Evolutionary conservation across 2,888 invertebrate genomes (phyloP), one percentile per base, ranked within the genome.

Genomic region (Ochropleura plecta): DNA sequence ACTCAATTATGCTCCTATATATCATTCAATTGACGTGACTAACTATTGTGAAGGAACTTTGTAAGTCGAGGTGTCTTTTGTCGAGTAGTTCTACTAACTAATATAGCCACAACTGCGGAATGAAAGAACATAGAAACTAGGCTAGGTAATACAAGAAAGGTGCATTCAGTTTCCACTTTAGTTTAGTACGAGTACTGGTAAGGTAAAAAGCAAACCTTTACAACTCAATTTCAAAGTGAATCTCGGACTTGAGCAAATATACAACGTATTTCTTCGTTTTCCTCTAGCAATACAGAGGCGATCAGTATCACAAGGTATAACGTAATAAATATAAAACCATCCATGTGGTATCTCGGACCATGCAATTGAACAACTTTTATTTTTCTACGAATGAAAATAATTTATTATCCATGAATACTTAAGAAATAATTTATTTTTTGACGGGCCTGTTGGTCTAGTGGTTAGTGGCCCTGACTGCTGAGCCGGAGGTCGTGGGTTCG

Each of bases 11-110:
- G 40, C 20, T 55, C 20, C 49, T 18, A 57, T 73, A 53, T 18
- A 81, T 80, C 48, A 18, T 20, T 77, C 81, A 74, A 81, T 77
- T 81, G 62, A 63, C 44, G n/a, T 10, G 18, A 80, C 74, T 40
- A 44, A 49, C 40, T 44, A 70, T 70, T 70, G 73, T 55, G 44
- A 18, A 14, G 46, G n/a, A 55, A 59, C 5, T 18, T 53, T 14
- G 30, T 44, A 49, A 48, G 5, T 0, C 42, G 14, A 73, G 30
- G 20, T 70, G 12, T 4, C 12, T 51, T 18, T 20, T n/a, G n/a
- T n/a, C 18, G 12, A 6, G n/a, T 44, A 62, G 44, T 62, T 62
- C 18, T 42, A 18, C 14, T 60, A 12, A 44, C 10, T n/a, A n/a
- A 16, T 40, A 10, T 57, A 40, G 55, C 2, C 5, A 20, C 12